Percentiles rank a stretch among this genome's conserved stretches.
phyloP scores from a whole-genome alignment of 2,797 vertebrate genomes.

The Manis pentadactyla region DNA sequence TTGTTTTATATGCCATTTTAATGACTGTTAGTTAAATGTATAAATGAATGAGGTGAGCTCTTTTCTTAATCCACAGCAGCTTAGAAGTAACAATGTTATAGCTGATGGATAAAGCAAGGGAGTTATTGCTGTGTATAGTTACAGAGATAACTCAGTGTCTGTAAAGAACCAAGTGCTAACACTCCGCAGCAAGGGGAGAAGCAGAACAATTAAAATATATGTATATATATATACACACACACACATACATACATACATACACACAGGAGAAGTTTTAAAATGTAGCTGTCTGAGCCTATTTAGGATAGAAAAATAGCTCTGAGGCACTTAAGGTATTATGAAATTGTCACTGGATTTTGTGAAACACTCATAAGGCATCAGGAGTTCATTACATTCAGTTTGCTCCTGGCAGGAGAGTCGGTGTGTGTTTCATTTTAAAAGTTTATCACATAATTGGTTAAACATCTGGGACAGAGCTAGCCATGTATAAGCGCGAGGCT shows the following conservation, averaged over 20 bases:
- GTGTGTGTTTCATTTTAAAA: not conserved
- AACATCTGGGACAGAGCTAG: not conserved
- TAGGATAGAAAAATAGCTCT: not conserved
- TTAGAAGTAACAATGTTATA: not conserved
- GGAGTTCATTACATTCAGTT: not conserved
- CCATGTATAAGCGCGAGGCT: too few relatives aligned
- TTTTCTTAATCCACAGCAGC: not conserved
- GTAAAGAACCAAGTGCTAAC: not conserved
- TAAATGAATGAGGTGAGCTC: not conserved
- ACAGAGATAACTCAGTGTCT: not conserved
- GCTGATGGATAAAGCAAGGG: not conserved
- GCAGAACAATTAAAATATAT: not conserved
- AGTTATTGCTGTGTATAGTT: not conserved
- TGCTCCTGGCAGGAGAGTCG: not conserved
- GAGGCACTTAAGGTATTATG: not conserved
- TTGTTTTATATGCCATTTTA: not conserved
- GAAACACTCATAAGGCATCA: not conserved
- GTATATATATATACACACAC: rapidly evolving
- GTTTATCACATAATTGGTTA: not conserved
- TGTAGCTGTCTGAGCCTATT: not conserved
- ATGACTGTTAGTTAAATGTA: not conserved
- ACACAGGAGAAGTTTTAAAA: too few relatives aligned
- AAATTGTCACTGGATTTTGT: not conserved
- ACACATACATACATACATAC: not conserved
- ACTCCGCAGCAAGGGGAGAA: not conserved